Base-by-base conservation (phyloP, 2,113 vertebrate species). In the Taurulus bubalis region DNA sequence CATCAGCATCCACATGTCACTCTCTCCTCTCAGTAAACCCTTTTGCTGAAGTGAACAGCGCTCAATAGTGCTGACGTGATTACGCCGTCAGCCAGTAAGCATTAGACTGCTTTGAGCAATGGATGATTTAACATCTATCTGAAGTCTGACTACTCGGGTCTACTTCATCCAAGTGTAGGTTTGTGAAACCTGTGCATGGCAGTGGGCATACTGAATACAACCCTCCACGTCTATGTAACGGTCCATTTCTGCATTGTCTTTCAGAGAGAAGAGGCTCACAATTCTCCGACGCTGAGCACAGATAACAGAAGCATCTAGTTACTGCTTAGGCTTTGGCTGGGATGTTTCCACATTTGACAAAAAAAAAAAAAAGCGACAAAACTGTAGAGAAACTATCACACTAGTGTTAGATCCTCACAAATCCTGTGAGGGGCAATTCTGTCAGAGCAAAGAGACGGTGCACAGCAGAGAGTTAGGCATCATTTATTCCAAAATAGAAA, bases 401-500 rank as follows among this genome's bases (percentile, higher is more conserved):
- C 8, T 11, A 70, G 9, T 22, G 11, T 3, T 32, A 0, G 16
- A 53, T 18, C 32, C 15, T 49, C 32, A 30, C 20, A 20, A 12
- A 26, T 16, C 15, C 34, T 28, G 53, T 40, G 34, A 51, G 28
- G 40, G 18, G 16, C n/a, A 32, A n/a, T n/a, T 49, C 30, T 69
- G 62, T 53, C 3, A 22, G 66, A 49, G 49, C 24, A 69, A 86
- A 63, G 68, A 87, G 47, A 59, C 71, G 7, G 69, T 8, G 38
- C 30, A 79, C 73, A 8, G 58, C 42, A 36, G 71, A 85, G 85
- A 92, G 88, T 94, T 93, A 89, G 90, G 87, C 82, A 92, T 94
- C 15, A 72, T 94, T 94, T 94, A 95, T 94, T 95, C 93, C 93
- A 94, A 94, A 94, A 94, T 94, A 94, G 89, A 94, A 94, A 93